A percentile compares a stretch with the other conserved stretches of the same genome.
Conservation (phyloP, 2,113 vertebrate genomes). For the Charina bottae region DNA sequence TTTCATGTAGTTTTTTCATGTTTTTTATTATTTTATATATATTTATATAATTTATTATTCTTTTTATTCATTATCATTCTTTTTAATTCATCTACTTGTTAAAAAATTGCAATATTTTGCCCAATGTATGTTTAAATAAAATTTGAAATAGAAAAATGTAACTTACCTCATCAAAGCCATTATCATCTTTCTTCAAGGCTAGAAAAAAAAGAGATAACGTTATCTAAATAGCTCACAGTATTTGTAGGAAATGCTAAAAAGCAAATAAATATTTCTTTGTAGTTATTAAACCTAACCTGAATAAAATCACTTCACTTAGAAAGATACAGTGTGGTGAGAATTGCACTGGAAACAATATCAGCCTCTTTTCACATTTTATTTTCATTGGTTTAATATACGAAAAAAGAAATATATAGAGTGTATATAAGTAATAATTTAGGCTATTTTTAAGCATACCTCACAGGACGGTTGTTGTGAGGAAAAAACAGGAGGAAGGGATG, state of each 20-base stretch:
- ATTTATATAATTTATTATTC: neutral
- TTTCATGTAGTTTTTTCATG: neutral
- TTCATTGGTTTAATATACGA: neutral
- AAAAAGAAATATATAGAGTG: neutral
- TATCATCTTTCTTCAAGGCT: slow-evolving; percentile 98
- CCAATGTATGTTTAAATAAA: slow-evolving; percentile 3
- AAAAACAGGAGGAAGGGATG: slow-evolving; percentile 35
- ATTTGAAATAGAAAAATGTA: slow-evolving; percentile 57
- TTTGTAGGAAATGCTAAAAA: slow-evolving; percentile 41
- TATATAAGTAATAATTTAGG: neutral
- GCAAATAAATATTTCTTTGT: slow-evolving; percentile 29
- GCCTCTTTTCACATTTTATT: slow-evolving; percentile 50
- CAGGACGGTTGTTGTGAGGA: neutral
- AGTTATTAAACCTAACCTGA: slow-evolving; percentile 58
- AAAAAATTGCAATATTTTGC: neutral
- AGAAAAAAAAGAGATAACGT: slow-evolving; percentile 75
- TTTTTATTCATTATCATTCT: neutral
- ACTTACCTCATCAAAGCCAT: slow-evolving; percentile 91
- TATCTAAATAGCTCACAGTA: slow-evolving; percentile 55
- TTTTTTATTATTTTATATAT: neutral
- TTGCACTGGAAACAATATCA: neutral
- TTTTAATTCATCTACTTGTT: neutral
- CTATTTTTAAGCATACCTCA: neutral
- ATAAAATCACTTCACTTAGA: slow-evolving; percentile 61
- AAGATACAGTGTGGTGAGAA: slow-evolving; percentile 35